Conservation (phyloP, 1,140 invertebrate species). For the Polyergus mexicanus region DNA sequence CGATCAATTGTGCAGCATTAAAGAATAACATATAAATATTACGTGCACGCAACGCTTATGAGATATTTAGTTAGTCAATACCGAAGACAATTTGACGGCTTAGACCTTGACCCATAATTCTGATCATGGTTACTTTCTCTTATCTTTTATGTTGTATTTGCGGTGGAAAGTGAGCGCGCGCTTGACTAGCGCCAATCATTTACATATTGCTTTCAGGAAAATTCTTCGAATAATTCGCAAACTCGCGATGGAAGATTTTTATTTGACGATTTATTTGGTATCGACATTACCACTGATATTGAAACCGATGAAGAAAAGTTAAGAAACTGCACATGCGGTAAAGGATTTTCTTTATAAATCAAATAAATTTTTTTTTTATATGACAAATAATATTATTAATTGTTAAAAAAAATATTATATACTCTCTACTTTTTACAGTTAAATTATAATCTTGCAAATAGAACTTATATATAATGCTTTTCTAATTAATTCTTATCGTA, state of each 20-base stretch:
- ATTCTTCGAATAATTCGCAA: conserved; percentile 46
- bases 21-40: conserved; percentile 12
- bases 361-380: neutral
- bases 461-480: neutral
- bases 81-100: conserved; percentile 66
- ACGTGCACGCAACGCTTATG: conserved; percentile 44
- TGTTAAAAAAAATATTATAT: neutral
- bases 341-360: conserved; percentile 72
- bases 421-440: neutral
- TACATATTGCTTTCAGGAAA: conserved; percentile 71
- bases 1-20: conserved; percentile 22
- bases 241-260: conserved; percentile 88
- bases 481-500: neutral
- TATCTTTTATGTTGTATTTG: conserved; percentile 60
- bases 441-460: neutral
- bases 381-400: neutral
- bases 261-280: conserved; percentile 89
- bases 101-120: conserved; percentile 80
- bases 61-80: conserved; percentile 58
- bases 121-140: conserved; percentile 78
- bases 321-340: conserved; percentile 89
- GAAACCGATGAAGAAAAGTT: conserved; percentile 86
- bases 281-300: conserved; percentile 82
- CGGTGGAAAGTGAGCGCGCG: conserved; percentile 73
- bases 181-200: conserved; percentile 41